A percentile compares a stretch with the other conserved stretches of the same genome.
phyloP scores from a whole-genome alignment of 2,113 vertebrate genomes.

The Fregetta grallaria region DNA sequence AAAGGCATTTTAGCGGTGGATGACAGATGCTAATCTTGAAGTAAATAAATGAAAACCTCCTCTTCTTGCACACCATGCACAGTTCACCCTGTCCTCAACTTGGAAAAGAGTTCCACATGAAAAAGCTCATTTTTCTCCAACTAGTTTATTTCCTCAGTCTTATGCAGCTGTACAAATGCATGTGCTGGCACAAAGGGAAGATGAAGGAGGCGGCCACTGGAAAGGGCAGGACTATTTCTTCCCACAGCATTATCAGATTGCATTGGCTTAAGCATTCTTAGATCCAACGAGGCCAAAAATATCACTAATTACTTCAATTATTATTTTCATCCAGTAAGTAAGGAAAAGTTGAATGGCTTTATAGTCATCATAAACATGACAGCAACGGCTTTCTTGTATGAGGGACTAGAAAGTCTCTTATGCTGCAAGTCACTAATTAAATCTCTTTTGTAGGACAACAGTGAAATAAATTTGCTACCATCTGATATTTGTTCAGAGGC shows the following conservation, averaged over 20 bases:
- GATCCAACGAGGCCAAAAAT: not conserved
- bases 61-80: not conserved
- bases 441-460: not conserved
- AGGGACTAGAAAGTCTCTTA: not conserved
- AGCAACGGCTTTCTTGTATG: not conserved
- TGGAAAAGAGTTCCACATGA: not conserved
- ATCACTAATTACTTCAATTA: not conserved
- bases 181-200: not conserved
- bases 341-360: not conserved
- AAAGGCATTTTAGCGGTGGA: not conserved
- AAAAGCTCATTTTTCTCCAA: not conserved
- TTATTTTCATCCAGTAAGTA: not conserved
- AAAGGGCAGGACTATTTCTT: conserved; percentile 1
- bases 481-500: not conserved
- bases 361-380: not conserved
- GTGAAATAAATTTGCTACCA: not conserved
- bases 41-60: not conserved
- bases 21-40: not conserved
- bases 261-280: not conserved
- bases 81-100: not conserved
- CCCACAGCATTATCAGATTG: not conserved
- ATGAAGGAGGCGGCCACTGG: not conserved
- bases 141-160: not conserved
- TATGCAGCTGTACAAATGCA: not conserved
- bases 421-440: not conserved